Base-by-base conservation (phyloP, 2,888 invertebrate species). In the Hipparchia sbordonii region DNA sequence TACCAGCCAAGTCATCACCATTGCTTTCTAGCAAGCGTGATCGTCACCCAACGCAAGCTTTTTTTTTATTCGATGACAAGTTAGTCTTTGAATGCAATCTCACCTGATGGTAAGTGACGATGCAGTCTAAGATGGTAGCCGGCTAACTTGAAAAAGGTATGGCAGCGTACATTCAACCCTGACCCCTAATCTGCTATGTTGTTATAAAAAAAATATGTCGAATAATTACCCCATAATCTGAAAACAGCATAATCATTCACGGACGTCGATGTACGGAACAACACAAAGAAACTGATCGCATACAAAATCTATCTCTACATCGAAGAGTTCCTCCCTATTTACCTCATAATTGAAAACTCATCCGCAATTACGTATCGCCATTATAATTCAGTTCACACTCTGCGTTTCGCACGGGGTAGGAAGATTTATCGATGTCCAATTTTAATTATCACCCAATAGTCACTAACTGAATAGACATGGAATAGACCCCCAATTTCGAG, bases 401-500 rank as follows among this genome's bases (percentile, higher is more conserved):
- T 85, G 77, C 76, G 80, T 87, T 87, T 91, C 90, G 87, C 91
- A 91, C 88, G 89, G 86, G 81, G 82, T 70, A 70, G 63, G 85
- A 87, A 90, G 90, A 91, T 90, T 90, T 90, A 91, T 91, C 84
- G 86, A 78, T 79, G 81, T 79, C 79, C 83, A 72, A 84, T 89
- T 90, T 90, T 89, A 90, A 90, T 90, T 90, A 90, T 84, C 89
- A 86, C 86, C 81, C 87, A 81, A 88, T 88, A 86, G 82, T 82
- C 83, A 82, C 85, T 81, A 81, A 80, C 76, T 74, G 65, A 51
- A 52, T 65, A 52, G 48, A 62, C 81, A 76, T 77, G 76, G 67
- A 74, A 82, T 79, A 74, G 76, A 75, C 60, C 67, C 62, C 52
- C 12, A 52, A 6, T 12, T 65, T 52, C 65, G 65, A 33, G 52